Conservation (phyloP, 1,140 invertebrate genomes). For the Zaprionus kolodkinae region DNA sequence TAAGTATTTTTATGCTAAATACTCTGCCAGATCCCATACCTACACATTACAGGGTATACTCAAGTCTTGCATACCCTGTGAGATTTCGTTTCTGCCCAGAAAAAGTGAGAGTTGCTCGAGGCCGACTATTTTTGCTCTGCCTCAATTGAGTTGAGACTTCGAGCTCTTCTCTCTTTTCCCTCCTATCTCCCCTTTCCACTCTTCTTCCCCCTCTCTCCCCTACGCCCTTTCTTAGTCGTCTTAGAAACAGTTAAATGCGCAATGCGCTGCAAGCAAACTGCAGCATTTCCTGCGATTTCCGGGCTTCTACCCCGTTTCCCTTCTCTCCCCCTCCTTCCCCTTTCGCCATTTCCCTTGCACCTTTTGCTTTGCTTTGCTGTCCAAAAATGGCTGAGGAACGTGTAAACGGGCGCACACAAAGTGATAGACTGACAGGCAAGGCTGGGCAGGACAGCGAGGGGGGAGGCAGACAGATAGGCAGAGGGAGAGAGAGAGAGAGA, state of each 20-base stretch:
- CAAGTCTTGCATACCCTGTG: background rate
- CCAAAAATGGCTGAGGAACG: slow-evolving; percentile 13
- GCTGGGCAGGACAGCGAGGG: background rate
- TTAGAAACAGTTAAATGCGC: slow-evolving; percentile 36
- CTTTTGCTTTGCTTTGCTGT: background rate
- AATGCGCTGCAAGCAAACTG: slow-evolving; percentile 19
- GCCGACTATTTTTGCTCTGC: slow-evolving; percentile 7
- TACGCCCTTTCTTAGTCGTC: background rate
- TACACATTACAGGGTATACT: background rate
- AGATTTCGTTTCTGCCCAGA: background rate
- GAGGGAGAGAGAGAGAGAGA: background rate
- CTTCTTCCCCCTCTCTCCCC: background rate
- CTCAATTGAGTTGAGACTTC: background rate
- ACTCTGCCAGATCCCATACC: too few species aligned
- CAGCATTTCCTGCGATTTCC: slow-evolving; percentile 48
- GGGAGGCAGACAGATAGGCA: background rate
- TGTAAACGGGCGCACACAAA: slow-evolving; percentile 16
- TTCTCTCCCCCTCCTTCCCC: background rate
- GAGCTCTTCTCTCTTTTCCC: background rate
- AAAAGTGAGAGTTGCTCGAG: slow-evolving; percentile 17
- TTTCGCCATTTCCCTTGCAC: too few species aligned
- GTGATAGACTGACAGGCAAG: slow-evolving; percentile 37
- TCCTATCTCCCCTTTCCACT: background rate
- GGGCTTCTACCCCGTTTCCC: background rate
- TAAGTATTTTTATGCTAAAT: too few species aligned